Evolutionary conservation across 2,797 vertebrate species (phyloP).

Genomic region (Helostoma temminkii): DNA sequence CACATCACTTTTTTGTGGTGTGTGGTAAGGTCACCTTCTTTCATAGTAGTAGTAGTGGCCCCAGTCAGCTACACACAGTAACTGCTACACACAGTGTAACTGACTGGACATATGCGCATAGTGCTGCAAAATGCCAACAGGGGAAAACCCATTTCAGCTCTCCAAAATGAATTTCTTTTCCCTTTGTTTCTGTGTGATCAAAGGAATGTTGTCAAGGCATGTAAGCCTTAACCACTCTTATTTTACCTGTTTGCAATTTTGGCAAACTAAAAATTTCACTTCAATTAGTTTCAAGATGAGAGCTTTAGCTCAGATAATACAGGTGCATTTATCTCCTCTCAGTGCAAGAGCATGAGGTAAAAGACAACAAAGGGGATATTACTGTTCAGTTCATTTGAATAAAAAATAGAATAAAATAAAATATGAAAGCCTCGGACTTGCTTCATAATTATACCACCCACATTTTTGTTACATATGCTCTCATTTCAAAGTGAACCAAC

Average conservation of each 20-base stretch:
- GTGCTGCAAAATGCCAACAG: too few species aligned
- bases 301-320: not conserved
- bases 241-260: not conserved
- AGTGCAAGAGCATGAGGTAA: too few species aligned
- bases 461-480: not conserved
- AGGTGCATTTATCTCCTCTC: not conserved
- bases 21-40: too few species aligned
- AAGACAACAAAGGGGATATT: too few species aligned
- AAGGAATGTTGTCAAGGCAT: not conserved
- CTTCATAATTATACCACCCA: conserved; percentile 6
- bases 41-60: too few species aligned
- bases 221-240: not conserved
- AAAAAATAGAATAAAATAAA: not conserved
- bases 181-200: too few species aligned
- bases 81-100: too few species aligned
- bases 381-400: not conserved
- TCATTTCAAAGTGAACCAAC: conserved; percentile 8
- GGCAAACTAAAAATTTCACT: too few species aligned
- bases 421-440: too few species aligned
- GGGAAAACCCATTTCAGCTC: not conserved
- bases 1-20: too few species aligned
- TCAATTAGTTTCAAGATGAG: not conserved
- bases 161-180: not conserved
- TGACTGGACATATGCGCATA: too few species aligned
- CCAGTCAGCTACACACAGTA: too few species aligned